phyloP scores from a whole-genome alignment of 2,797 vertebrate genomes.

The Cyprinodon diabolis region DNA sequence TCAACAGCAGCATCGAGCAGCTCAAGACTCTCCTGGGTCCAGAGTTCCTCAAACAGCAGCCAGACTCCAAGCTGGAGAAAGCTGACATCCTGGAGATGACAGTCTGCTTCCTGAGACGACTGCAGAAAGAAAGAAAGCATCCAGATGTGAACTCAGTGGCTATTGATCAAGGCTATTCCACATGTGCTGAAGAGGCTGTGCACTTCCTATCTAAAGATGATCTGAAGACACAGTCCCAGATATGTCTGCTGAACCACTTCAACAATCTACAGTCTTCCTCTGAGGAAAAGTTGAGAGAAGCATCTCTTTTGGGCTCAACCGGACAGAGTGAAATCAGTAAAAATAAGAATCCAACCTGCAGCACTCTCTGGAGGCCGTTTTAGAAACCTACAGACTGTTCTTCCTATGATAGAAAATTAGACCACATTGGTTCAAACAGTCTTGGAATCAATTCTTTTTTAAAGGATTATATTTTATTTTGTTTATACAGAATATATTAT shows the following conservation, averaged over 20 bases:
- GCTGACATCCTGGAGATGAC: constrained; percentile 85
- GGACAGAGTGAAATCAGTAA: constrained; percentile 40
- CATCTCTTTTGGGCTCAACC: constrained; percentile 45
- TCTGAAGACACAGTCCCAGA: constrained; percentile 29
- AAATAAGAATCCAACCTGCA: constrained; percentile 48
- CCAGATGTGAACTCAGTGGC: background rate
- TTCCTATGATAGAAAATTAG: constrained; percentile 1
- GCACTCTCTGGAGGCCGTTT: constrained; percentile 69
- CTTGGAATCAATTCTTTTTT: constrained; percentile 14
- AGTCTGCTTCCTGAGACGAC: constrained; percentile 71
- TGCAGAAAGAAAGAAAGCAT: constrained; percentile 38
- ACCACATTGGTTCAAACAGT: constrained; percentile 38
- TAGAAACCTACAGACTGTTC: constrained; percentile 45
- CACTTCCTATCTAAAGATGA: background rate
- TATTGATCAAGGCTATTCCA: constrained; percentile 2
- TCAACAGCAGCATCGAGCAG: constrained; percentile 75
- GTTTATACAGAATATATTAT: constrained; percentile 16
- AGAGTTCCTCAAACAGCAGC: constrained; percentile 78
- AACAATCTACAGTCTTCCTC: constrained; percentile 51
- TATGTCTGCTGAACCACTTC: constrained; percentile 55
- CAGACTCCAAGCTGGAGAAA: constrained; percentile 83
- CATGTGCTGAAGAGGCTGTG: background rate
- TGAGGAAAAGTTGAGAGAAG: constrained; percentile 46
- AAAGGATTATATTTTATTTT: constrained; percentile 16
- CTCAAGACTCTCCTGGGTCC: constrained; percentile 74